phyloP scores from a whole-genome alignment of 2,113 vertebrate species.

The Corapipo altera region DNA sequence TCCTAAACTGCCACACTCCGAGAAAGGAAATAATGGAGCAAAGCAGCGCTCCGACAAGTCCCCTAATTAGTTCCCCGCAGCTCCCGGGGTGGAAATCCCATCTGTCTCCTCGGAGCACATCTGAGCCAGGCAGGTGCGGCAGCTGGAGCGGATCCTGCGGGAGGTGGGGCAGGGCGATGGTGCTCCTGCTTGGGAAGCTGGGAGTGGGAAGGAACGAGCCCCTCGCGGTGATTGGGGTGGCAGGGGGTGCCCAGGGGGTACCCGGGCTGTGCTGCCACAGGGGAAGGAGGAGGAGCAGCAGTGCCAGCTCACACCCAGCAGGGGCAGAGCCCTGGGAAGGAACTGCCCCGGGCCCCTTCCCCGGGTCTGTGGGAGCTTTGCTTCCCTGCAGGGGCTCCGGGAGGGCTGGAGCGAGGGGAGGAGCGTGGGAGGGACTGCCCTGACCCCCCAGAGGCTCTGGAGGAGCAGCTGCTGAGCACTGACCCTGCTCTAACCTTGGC shows the following conservation, averaged over 20 bases:
- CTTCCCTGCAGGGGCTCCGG: fast-evolving
- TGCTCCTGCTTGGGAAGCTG: fast-evolving
- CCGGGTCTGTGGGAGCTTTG: fast-evolving
- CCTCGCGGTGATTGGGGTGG: fast-evolving
- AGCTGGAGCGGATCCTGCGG: background rate
- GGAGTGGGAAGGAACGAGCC: fast-evolving
- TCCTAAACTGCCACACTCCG: background rate
- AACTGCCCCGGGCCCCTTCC: background rate
- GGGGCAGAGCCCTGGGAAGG: background rate
- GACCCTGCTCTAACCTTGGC: too few relatives aligned
- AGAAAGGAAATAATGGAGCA: background rate
- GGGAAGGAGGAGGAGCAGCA: background rate
- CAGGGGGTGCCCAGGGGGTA: fast-evolving
- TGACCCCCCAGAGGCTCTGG: fast-evolving
- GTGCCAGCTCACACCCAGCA: fast-evolving
- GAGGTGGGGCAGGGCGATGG: fast-evolving
- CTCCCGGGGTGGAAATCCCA: background rate
- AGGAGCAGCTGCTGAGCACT: background rate
- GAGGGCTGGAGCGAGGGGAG: background rate
- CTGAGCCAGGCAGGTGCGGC: background rate
- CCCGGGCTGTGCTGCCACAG: fast-evolving
- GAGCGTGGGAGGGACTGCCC: background rate
- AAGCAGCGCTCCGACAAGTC: background rate
- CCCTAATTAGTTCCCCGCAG: background rate
- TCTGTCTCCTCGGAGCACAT: fast-evolving